A percentile compares a stretch with the other conserved stretches of the same genome.
Conservation (phyloP, 2,113 vertebrate genomes). For the Emydura subglobosa region DNA sequence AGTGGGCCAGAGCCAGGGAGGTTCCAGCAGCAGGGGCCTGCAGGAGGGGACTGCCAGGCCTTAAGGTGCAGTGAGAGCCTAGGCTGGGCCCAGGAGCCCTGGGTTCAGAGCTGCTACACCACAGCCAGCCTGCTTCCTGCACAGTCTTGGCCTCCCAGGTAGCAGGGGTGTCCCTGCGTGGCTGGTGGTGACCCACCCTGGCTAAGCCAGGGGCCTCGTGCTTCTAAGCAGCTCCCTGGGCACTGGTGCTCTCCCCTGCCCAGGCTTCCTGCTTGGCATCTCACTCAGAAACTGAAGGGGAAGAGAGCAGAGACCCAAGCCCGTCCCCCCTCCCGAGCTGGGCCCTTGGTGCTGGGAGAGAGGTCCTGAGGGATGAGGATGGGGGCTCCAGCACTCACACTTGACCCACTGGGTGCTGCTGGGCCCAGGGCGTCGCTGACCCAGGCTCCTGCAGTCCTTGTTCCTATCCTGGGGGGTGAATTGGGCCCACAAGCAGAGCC, state of each 20-base stretch:
- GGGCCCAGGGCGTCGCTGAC: background rate
- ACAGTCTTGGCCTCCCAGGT: background rate
- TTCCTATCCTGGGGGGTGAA: background rate
- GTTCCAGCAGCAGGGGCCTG: too few relatives aligned
- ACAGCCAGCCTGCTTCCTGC: background rate
- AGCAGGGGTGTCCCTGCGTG: too few relatives aligned
- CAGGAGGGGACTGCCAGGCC: background rate
- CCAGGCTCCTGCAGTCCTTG: background rate
- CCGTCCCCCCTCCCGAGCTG: background rate
- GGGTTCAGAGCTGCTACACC: background rate
- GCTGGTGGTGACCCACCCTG: background rate
- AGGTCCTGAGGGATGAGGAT: background rate
- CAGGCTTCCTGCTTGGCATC: background rate
- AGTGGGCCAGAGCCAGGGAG: too few relatives aligned
- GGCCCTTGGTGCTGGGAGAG: background rate
- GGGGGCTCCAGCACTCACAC: background rate
- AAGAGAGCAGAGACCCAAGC: background rate
- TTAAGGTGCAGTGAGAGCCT: background rate
- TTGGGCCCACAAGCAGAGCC: background rate
- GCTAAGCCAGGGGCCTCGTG: background rate
- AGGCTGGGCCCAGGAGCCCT: background rate
- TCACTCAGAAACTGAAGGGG: background rate
- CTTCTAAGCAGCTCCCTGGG: background rate
- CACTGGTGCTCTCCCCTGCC: background rate
- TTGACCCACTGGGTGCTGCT: background rate